Base-by-base conservation (phyloP, 2,888 invertebrate species). In the Eupithecia centaureata region DNA sequence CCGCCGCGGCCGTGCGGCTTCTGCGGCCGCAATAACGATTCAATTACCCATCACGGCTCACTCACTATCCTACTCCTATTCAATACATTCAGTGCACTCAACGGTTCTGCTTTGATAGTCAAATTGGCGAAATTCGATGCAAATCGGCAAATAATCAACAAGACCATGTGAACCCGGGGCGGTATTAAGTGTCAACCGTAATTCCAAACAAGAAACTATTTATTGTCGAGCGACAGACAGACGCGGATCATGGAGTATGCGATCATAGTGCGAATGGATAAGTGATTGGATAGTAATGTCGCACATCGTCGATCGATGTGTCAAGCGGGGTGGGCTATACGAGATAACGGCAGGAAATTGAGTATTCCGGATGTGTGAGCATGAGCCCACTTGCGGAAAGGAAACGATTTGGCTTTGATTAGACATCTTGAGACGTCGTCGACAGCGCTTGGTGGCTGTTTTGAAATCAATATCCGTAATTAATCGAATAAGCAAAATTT, bases 1-100 rank as follows among this genome's bases (percentile, higher is more conserved):
- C 27, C 38, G 56, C 62, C 59, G n/a, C n/a, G n/a, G n/a, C 52
- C 58, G 33, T 54, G 65, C 47, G 65, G 47, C 47, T 59, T 69
- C 35, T 69, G 65, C 22, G 38, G 63, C 66, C 66, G 61, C 71
- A 65, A 51, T 64, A 12, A 56, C 59, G 62, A 71, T 66, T 70
- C 69, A 62, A 67, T 66, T 74, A 68, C 67, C 13, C 42, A 28
- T 60, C 30, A 25, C 51, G 5, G 25, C 47, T 25, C 25, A 13
- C 47, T 25, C 25, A 13, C 18, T 47, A 51, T 52, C 27, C 5
- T 52, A 52, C 15, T 18, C 27, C 7, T 15, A 27, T 27, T 2
- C 13, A 52, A 52, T 27, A 27, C 52, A 52, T 27, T 52, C 25
- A 52, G 4, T 15, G 15, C 27, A 52, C 27, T 15, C 13, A 52